phyloP scores from a whole-genome alignment of 2,113 vertebrate species.

The Pyxicephalus adspersus region DNA sequence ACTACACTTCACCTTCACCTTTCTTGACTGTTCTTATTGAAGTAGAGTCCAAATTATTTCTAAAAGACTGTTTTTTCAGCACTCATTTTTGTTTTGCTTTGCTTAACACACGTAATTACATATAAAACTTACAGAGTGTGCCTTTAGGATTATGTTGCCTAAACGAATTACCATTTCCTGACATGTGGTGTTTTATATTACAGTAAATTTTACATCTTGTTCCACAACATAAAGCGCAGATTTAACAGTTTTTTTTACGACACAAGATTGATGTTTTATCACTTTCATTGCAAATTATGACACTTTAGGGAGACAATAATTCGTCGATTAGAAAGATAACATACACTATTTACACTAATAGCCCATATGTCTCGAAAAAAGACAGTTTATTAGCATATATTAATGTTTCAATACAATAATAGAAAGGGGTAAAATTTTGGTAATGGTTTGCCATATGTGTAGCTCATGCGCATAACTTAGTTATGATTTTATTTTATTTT shows the following conservation, averaged over 20 bases:
- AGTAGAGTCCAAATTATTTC: no score
- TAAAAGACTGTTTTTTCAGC: no score
- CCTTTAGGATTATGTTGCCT: no score
- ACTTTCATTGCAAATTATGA: not conserved
- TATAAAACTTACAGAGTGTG: no score
- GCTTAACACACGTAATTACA: no score
- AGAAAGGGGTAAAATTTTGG: not conserved
- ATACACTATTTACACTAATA: not conserved
- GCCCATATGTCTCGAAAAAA: not conserved
- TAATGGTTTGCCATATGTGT: no score
- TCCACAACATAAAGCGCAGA: not conserved
- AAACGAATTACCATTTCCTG: not conserved
- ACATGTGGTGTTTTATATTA: not conserved
- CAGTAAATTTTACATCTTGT: not conserved
- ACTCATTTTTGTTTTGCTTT: no score
- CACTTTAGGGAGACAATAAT: not conserved
- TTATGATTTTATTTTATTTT: no score
- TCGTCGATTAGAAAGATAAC: not conserved
- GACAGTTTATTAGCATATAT: not conserved
- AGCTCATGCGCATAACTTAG: no score
- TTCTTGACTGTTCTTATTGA: no score
- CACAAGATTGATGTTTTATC: constrained; percentile 9
- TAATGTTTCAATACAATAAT: not conserved
- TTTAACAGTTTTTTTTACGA: constrained; percentile 10
- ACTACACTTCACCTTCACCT: no score